A percentile compares a stretch with the other conserved stretches of the same genome.
Evolutionary conservation across 2,797 vertebrate species (phyloP).

Genomic region (Poeciliopsis paucimaculata): DNA sequence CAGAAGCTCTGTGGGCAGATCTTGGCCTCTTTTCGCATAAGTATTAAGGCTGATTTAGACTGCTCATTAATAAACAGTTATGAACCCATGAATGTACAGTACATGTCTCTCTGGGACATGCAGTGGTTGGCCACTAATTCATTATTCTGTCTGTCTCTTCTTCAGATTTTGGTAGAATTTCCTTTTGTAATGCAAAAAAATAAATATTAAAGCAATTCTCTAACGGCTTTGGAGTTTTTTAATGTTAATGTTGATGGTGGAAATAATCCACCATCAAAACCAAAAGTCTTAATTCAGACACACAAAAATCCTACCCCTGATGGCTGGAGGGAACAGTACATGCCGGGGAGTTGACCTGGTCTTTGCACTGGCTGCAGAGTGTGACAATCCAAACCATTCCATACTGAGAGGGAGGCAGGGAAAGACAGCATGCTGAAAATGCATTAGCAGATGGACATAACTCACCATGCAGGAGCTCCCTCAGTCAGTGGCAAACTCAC

Average conservation of each 20-base stretch:
- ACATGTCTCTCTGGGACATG: constrained; percentile 43
- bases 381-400: constrained; percentile 64
- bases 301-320: constrained; percentile 46
- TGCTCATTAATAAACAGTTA: constrained; percentile 48
- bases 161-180: constrained; percentile 23
- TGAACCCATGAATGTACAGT: constrained; percentile 38
- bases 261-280: constrained; percentile 42
- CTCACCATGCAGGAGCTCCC: constrained; percentile 53
- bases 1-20: constrained; percentile 26
- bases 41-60: constrained; percentile 23
- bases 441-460: constrained; percentile 69
- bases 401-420: constrained; percentile 35
- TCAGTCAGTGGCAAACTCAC: constrained; percentile 38
- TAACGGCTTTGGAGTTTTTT: constrained; percentile 26
- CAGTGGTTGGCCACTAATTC: constrained; percentile 14
- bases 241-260: no score
- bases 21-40: constrained; percentile 35
- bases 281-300: constrained; percentile 43
- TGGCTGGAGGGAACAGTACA: constrained; percentile 25
- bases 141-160: constrained; percentile 45
- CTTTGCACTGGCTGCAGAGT: constrained; percentile 62
- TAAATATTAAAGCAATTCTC: constrained; percentile 44
- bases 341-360: constrained; percentile 34
- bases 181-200: constrained; percentile 40
- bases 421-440: constrained; percentile 45